Percentiles rank a stretch among this genome's conserved stretches.
phyloP scores from a whole-genome alignment of 2,113 vertebrate species.

The Urocynchramus pylzowi region DNA sequence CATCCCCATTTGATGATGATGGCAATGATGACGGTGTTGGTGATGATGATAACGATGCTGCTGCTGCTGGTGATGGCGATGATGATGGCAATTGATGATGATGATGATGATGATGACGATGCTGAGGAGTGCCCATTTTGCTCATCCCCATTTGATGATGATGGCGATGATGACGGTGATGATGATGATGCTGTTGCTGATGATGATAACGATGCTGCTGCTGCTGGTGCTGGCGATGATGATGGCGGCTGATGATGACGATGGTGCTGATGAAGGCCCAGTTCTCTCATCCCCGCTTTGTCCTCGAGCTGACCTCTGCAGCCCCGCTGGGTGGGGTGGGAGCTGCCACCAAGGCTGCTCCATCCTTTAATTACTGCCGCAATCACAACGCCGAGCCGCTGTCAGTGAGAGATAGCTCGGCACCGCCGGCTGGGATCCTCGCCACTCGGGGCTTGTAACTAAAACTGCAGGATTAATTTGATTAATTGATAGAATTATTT shows the following conservation, averaged over 20 bases:
- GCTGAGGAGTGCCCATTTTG: neutral
- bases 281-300: neutral
- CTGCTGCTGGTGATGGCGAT: too few relatives aligned
- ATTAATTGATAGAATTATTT: conserved; percentile 80
- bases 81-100: too few relatives aligned
- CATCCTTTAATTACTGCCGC: conserved; percentile 64
- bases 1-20: too few relatives aligned
- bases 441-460: conserved; percentile 77
- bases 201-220: too few relatives aligned
- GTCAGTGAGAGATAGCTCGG: conserved; percentile 67
- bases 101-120: neutral
- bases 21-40: too few relatives aligned
- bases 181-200: too few relatives aligned
- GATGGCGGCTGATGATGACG: too few relatives aligned
- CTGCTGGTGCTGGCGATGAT: too few relatives aligned
- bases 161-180: neutral
- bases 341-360: neutral
- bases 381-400: conserved; percentile 52
- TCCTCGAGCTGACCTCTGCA: conserved; percentile 48
- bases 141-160: neutral
- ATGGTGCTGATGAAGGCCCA: neutral
- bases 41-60: too few relatives aligned
- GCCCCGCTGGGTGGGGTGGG: neutral
- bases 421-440: conserved; percentile 59
- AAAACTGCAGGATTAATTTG: conserved; percentile 76